Base-by-base conservation (phyloP, 2,888 invertebrate species). In the Scotopteryx bipunctaria region DNA sequence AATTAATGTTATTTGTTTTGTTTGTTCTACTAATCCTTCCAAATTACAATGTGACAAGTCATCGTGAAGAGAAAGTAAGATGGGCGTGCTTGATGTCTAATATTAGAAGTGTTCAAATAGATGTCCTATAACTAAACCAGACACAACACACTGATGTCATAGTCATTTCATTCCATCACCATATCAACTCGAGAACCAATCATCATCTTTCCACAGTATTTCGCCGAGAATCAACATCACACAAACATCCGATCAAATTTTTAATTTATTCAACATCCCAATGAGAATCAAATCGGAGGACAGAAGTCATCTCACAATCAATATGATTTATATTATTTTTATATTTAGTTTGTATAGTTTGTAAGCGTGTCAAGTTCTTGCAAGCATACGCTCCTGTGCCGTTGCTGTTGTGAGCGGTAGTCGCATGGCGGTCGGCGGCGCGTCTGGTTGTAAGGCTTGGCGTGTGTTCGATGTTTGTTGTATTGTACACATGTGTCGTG, bases 381-480 rank as follows among this genome's bases (percentile, higher is more conserved):
- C 77, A 74, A 86, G 66, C 82, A 78, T 70, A 81, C 73, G 79
- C 76, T 60, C 71, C 66, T 46, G 54, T 40, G 32, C 31, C 19
- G 52, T 36, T 17, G 5, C 16, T 9, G 25, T 15, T 42, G 37
- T 37, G 6, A 11, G 16, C 9, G 14, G 2, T 5, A 19, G 46
- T 11, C 2, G 25, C n/a, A 31, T n/a, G n/a, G n/a, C n/a, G n/a
- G n/a, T n/a, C n/a, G n/a, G 31, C 8, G 27, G 61, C 60, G 66
- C 69, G 71, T 63, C 61, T 72, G 75, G 33, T 72, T 64, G 73
- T 67, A 69, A 65, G 42, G 54, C 73, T 74, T 71, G 78, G 63
- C 85, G 73, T 71, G 69, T 89, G 87, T 86, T 87, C 73, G 84
- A 81, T 90, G 89, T 88, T n/a, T n/a, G n/a, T n/a, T n/a, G n/a